Conservation (phyloP, 2,888 invertebrate genomes). For the Tethea ocularis region DNA sequence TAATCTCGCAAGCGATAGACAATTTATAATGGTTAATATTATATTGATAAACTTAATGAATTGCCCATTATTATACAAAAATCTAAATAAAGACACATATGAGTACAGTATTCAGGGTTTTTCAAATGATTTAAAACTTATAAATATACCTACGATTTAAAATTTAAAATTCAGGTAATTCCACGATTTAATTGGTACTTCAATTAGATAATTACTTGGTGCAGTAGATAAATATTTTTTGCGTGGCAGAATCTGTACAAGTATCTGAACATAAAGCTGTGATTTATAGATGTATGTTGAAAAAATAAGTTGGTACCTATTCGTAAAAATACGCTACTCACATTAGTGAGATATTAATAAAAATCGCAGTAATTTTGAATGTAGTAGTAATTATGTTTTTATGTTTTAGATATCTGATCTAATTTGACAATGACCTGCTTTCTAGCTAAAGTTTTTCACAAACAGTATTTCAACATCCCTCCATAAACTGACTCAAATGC, state of each 20-base stretch:
- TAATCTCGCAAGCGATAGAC: background rate
- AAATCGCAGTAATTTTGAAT: background rate
- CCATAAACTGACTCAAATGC: constrained; percentile 23
- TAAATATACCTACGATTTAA: background rate
- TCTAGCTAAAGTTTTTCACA: constrained; percentile 54
- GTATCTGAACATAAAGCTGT: background rate
- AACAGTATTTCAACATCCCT: constrained; percentile 38
- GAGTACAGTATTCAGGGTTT: background rate
- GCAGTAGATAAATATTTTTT: background rate
- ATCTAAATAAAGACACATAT: background rate
- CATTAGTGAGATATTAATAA: constrained; percentile 10
- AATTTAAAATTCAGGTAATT: background rate
- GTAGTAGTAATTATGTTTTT: background rate
- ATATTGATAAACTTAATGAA: background rate
- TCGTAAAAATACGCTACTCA: background rate
- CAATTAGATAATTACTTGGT: background rate
- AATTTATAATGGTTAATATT: background rate
- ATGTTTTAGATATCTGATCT: background rate
- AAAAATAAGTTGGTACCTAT: background rate
- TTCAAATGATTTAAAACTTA: background rate
- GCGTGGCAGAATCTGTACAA: background rate
- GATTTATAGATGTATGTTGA: background rate
- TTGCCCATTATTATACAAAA: background rate
- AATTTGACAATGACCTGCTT: constrained; percentile 67
- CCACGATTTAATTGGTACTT: background rate